Evolutionary conservation across 2,113 vertebrate genomes (phyloP).

Genomic region (Tonatia bakeri): DNA sequence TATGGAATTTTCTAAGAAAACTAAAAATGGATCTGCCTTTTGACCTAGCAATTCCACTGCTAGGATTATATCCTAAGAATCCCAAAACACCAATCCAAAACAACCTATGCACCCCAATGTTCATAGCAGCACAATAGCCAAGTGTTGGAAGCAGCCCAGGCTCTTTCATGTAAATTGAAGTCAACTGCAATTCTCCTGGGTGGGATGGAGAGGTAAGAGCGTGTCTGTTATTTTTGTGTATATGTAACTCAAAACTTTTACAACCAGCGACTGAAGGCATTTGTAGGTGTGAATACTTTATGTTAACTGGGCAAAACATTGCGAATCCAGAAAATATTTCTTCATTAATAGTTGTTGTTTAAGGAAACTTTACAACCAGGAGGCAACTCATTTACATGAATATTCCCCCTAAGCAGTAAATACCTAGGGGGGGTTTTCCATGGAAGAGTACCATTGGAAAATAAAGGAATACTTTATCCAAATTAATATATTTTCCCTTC

Average conservation of each 20-base stretch:
- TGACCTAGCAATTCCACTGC: too few species aligned
- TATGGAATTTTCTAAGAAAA: too few species aligned
- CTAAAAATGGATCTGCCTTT: too few species aligned
- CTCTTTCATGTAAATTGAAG: slow-evolving; percentile 69
- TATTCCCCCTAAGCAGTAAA: background rate
- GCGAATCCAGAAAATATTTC: background rate
- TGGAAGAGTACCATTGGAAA: background rate
- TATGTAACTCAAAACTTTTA: background rate
- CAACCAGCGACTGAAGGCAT: background rate
- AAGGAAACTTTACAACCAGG: background rate
- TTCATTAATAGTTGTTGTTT: background rate
- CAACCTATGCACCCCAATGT: too few species aligned
- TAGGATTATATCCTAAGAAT: too few species aligned
- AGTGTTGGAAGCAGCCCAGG: background rate
- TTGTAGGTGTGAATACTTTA: background rate
- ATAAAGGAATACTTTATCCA: background rate
- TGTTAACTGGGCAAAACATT: background rate
- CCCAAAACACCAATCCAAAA: too few species aligned
- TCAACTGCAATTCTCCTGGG: background rate
- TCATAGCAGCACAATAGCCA: too few species aligned
- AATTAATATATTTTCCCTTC: background rate
- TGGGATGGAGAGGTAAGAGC: background rate
- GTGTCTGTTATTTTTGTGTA: background rate
- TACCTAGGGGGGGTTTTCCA: background rate
- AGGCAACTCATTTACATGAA: background rate